A percentile compares a stretch with the other conserved stretches of the same genome.
Evolutionary conservation across 1,140 invertebrate genomes (phyloP).

Genomic region (Calephelis virginiensis): DNA sequence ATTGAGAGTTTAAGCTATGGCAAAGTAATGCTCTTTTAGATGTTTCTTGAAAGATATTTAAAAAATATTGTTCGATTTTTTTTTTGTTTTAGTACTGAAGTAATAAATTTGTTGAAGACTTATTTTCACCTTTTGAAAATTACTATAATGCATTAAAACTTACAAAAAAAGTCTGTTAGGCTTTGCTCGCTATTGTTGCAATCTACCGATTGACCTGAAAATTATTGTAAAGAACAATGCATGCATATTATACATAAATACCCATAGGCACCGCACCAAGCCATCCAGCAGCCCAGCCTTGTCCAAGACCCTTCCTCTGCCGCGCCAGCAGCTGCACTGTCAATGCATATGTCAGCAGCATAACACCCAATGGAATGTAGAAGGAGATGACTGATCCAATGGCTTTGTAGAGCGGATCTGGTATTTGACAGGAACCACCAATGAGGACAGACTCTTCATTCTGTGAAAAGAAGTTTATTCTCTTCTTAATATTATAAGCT

Average conservation of each 20-base stretch:
- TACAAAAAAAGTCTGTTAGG: too few species aligned
- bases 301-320: slow-evolving; percentile 86
- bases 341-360: slow-evolving; percentile 95
- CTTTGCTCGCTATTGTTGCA: too few species aligned
- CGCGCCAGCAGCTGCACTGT: slow-evolving; percentile 90
- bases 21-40: too few species aligned
- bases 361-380: slow-evolving; percentile 96
- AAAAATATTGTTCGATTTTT: too few species aligned
- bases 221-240: background rate
- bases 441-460: slow-evolving; percentile 89
- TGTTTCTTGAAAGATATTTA: too few species aligned
- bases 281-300: slow-evolving; percentile 80
- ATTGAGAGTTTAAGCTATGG: too few species aligned
- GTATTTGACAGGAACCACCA: slow-evolving; percentile 90
- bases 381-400: slow-evolving; percentile 97
- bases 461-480: slow-evolving; percentile 62
- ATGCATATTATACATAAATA: slow-evolving; percentile 52
- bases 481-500: too few species aligned
- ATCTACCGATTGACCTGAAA: too few species aligned
- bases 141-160: too few species aligned
- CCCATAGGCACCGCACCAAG: slow-evolving; percentile 78
- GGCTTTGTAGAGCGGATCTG: slow-evolving; percentile 92
- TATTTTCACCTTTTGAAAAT: too few species aligned
- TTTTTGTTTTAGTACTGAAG: too few species aligned
- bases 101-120: too few species aligned